Evolutionary conservation across 2,113 vertebrate genomes (phyloP).

Genomic region (Tapirus terrestris): DNA sequence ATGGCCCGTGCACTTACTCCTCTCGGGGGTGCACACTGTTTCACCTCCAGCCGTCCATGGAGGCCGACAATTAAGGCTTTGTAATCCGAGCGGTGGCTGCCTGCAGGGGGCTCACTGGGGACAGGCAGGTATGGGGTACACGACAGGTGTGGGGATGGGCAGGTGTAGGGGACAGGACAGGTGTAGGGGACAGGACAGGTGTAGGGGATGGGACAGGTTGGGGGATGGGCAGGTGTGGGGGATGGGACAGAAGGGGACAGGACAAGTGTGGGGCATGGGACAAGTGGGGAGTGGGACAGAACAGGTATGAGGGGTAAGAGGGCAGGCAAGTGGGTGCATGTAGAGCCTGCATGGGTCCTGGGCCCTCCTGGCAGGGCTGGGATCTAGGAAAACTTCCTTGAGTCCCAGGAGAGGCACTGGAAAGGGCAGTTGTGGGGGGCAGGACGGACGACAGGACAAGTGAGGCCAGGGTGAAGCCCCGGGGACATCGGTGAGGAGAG

Average conservation of each 20-base stretch:
- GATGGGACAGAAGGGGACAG: neutral
- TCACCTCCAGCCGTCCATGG: too few relatives aligned
- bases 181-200: neutral
- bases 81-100: neutral
- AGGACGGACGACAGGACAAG: too few relatives aligned
- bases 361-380: neutral
- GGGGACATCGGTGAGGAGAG: neutral
- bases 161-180: neutral
- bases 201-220: too few relatives aligned
- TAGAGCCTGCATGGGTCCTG: neutral
- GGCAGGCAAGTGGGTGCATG: neutral
- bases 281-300: neutral
- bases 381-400: neutral
- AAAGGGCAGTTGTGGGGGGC: too few relatives aligned
- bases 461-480: neutral
- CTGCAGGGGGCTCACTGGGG: neutral
- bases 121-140: neutral
- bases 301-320: neutral
- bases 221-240: neutral
- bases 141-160: neutral
- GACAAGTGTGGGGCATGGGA: neutral
- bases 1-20: rapidly evolving
- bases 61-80: neutral
- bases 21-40: too few relatives aligned
- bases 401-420: neutral